Conservation (phyloP, 2,113 vertebrate species). For the Pedionomus torquatus region DNA sequence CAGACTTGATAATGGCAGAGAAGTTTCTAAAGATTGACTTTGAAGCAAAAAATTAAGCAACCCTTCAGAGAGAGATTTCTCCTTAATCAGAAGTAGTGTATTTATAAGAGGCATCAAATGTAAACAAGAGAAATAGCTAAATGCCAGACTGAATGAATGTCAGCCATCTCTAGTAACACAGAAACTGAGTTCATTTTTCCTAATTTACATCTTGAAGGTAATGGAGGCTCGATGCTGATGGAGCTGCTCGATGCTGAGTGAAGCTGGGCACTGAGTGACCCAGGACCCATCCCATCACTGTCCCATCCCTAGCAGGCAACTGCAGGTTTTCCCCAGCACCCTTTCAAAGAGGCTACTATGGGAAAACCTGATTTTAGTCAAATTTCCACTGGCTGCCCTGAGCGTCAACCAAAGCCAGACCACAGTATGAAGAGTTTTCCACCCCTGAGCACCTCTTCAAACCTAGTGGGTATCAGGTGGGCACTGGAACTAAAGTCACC, state of each 20-base stretch:
- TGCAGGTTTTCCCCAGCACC: neutral
- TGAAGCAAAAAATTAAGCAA: conserved; percentile 60
- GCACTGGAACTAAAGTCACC: neutral
- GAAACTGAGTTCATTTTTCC: neutral
- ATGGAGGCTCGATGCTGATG: too few relatives aligned
- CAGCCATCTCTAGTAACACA: neutral
- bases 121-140: conserved; percentile 35
- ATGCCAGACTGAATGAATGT: neutral
- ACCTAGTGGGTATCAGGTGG: neutral
- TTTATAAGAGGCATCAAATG: conserved; percentile 19
- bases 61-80: neutral
- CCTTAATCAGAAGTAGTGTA: conserved; percentile 4
- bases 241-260: neutral
- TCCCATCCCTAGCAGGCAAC: neutral
- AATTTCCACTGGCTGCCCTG: accelerated
- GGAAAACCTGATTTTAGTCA: neutral
- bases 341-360: neutral
- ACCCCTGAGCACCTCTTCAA: neutral
- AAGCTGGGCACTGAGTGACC: neutral
- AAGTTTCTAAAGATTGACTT: conserved; percentile 56
- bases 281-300: neutral
- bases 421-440: neutral
- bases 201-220: neutral
- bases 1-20: conserved; percentile 44
- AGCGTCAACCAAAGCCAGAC: neutral